Conservation (phyloP, 2,888 invertebrate species). For the Drosophila hamatofila region DNA sequence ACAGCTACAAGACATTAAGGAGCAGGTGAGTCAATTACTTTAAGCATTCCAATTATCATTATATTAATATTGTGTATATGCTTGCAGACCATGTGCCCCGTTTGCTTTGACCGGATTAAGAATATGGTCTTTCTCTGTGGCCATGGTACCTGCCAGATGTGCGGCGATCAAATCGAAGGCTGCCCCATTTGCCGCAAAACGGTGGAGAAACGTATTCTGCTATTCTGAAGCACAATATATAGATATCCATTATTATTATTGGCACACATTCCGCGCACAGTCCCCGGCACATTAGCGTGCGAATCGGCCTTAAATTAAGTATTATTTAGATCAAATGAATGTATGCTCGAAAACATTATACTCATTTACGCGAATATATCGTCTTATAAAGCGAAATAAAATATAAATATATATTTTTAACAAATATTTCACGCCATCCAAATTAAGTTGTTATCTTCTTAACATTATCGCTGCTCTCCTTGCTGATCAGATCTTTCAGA, state of each 20-base stretch:
- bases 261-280: slow-evolving; percentile 70
- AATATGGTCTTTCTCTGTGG: slow-evolving; percentile 99
- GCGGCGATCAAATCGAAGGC: slow-evolving; percentile 98
- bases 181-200: slow-evolving; percentile 99
- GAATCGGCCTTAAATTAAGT: slow-evolving; percentile 62
- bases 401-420: slow-evolving; percentile 64
- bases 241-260: slow-evolving; percentile 16
- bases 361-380: slow-evolving; percentile 36
- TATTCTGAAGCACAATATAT: slow-evolving; percentile 88
- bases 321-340: slow-evolving; percentile 47
- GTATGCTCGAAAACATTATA: slow-evolving; percentile 33
- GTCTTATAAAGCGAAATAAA: slow-evolving; percentile 65
- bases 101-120: slow-evolving; percentile 98
- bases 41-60: not conserved
- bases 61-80: not conserved
- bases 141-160: slow-evolving; percentile 99
- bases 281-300: slow-evolving; percentile 46
- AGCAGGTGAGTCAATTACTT: slow-evolving; percentile 89
- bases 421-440: slow-evolving; percentile 55
- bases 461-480: slow-evolving; percentile 48
- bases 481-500: slow-evolving; percentile 85
- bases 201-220: slow-evolving; percentile 97
- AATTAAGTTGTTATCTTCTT: slow-evolving; percentile 58
- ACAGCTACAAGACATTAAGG: slow-evolving; percentile 98
- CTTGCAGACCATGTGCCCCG: slow-evolving; percentile 98